Conservation (phyloP, 2,888 invertebrate species). For the Globia sparganii region DNA sequence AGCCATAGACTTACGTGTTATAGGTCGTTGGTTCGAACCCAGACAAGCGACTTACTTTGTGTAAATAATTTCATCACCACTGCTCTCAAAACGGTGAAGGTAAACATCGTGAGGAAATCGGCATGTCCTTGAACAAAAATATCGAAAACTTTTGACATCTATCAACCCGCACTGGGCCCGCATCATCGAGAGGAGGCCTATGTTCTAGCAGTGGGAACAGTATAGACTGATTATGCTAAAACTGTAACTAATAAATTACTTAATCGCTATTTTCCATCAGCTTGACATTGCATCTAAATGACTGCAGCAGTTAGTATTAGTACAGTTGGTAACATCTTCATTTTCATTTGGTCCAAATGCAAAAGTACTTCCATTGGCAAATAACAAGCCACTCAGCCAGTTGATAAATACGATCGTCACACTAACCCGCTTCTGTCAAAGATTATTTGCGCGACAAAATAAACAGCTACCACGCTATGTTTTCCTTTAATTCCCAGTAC, state of each 20-base stretch:
- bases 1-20: no score
- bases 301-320: neutral
- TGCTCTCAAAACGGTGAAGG: no score
- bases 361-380: slow-evolving; percentile 10
- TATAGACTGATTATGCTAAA: neutral
- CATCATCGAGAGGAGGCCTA: neutral
- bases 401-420: slow-evolving; percentile 43
- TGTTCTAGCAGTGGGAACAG: no score
- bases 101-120: no score
- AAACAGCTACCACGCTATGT: slow-evolving; percentile 31
- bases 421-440: slow-evolving; percentile 38
- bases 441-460: slow-evolving; percentile 41
- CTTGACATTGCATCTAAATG: neutral
- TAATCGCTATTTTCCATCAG: neutral
- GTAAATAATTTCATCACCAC: no score
- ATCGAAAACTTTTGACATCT: neutral
- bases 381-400: slow-evolving; percentile 32
- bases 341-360: slow-evolving; percentile 2
- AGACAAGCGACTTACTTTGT: no score
- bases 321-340: neutral
- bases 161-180: neutral
- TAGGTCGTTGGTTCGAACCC: no score
- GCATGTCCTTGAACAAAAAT: neutral
- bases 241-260: neutral
- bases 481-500: slow-evolving; percentile 51